A percentile compares a stretch with the other conserved stretches of the same genome.
These are phyloP conservation scores for Diploptera punctata DNA, from an alignment of 2,888 invertebrate genomes.

Conservation along the genomic window DNA sequence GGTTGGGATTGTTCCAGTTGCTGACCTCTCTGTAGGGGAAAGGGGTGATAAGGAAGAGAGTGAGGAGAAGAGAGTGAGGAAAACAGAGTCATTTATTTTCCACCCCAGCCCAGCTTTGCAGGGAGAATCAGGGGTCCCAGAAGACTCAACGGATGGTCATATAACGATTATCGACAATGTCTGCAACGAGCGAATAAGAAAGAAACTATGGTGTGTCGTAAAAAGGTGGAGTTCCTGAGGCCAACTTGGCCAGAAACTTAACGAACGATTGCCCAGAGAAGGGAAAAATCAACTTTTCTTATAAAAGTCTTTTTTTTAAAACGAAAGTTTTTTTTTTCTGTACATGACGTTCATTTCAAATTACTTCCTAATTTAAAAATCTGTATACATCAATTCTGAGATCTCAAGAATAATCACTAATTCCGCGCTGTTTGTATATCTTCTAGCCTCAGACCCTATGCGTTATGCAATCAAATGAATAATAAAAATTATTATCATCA, in stretches of 20 bases:
- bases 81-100: conserved; percentile 28
- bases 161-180: conserved; percentile 38
- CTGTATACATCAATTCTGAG: too few relatives aligned
- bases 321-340: too few relatives aligned
- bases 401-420: too few relatives aligned
- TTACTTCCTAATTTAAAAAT: too few relatives aligned
- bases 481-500: too few relatives aligned
- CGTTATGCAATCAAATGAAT: too few relatives aligned
- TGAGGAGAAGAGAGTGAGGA: neutral
- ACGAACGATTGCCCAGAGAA: neutral
- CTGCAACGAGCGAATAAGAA: neutral
- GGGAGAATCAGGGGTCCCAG: conserved; percentile 11
- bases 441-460: too few relatives aligned
- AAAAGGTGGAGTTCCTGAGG: neutral
- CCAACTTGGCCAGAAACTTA: conserved; percentile 17
- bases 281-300: too few relatives aligned
- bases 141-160: conserved; percentile 17
- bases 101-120: neutral
- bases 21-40: neutral
- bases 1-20: conserved; percentile 26
- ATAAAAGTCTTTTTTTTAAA: too few relatives aligned
- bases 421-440: too few relatives aligned
- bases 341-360: too few relatives aligned
- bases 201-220: conserved; percentile 1
- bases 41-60: neutral